phyloP scores from a whole-genome alignment of 2,797 vertebrate genomes.

The Sitta carolinensis region DNA sequence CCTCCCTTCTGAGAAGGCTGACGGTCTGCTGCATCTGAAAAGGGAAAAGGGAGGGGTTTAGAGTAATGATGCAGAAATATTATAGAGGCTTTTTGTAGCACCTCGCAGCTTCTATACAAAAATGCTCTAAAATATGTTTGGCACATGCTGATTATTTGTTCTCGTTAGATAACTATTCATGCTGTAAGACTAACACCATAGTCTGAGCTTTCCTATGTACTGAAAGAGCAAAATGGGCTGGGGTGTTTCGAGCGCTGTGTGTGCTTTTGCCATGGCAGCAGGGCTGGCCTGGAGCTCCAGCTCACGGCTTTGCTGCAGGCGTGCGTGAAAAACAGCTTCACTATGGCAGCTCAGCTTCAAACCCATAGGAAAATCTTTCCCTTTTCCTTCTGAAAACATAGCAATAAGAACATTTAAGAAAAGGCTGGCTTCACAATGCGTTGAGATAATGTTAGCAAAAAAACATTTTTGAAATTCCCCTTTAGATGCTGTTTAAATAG shows the following conservation, averaged over 20 bases:
- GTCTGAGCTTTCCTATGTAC: background rate
- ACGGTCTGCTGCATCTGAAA: background rate
- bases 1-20: background rate
- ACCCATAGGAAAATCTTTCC: background rate
- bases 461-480: background rate
- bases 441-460: background rate
- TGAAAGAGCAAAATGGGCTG: background rate
- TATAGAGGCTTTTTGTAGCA: background rate
- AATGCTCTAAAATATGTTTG: background rate
- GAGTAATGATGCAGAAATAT: background rate
- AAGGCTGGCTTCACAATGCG: background rate
- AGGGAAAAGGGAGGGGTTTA: background rate
- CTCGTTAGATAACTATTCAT: background rate
- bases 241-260: background rate
- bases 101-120: rapidly evolving
- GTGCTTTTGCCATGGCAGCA: background rate
- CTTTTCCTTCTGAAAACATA: background rate
- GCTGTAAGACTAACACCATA: background rate
- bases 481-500: background rate
- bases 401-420: background rate
- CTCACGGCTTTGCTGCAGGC: background rate
- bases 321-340: background rate
- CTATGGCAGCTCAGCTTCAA: background rate
- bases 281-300: background rate
- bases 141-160: background rate